Conservation (phyloP, 2,888 invertebrate genomes). For the Cephus nigrinus region DNA sequence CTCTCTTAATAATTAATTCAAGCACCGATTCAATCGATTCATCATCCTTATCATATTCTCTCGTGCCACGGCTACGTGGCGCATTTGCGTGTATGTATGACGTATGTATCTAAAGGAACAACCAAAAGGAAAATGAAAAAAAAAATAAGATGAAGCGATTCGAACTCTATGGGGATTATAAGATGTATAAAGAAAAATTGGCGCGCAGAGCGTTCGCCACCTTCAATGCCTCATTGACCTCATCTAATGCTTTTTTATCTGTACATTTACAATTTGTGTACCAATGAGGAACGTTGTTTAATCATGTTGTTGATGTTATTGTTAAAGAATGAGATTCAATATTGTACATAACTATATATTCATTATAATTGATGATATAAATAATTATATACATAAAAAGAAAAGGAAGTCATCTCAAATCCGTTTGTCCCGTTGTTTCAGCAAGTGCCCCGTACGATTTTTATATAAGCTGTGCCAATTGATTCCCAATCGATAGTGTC, state of each 20-base stretch:
- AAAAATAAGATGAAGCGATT: constrained; percentile 13
- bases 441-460: constrained; percentile 31
- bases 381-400: constrained; percentile 43
- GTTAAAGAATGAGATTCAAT: constrained; percentile 81
- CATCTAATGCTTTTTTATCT: constrained; percentile 67
- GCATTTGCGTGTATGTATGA: constrained; percentile 52
- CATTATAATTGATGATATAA: constrained; percentile 75
- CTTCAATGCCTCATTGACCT: constrained; percentile 66
- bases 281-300: constrained; percentile 68
- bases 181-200: constrained; percentile 42
- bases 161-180: constrained; percentile 11
- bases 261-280: constrained; percentile 67
- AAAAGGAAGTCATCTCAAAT: constrained; percentile 11
- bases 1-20: constrained; percentile 63
- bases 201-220: constrained; percentile 62
- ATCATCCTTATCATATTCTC: constrained; percentile 41
- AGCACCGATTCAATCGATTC: constrained; percentile 60
- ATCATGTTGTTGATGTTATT: constrained; percentile 83
- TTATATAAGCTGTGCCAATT: constrained; percentile 19
- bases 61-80: constrained; percentile 25
- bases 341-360: constrained; percentile 81
- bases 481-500: constrained; percentile 37
- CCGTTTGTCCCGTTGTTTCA: constrained; percentile 34
- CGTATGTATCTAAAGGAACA: constrained; percentile 47
- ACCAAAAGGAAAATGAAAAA: constrained; percentile 29